Conservation (phyloP, 2,113 vertebrate genomes). For the Talpa occidentalis region DNA sequence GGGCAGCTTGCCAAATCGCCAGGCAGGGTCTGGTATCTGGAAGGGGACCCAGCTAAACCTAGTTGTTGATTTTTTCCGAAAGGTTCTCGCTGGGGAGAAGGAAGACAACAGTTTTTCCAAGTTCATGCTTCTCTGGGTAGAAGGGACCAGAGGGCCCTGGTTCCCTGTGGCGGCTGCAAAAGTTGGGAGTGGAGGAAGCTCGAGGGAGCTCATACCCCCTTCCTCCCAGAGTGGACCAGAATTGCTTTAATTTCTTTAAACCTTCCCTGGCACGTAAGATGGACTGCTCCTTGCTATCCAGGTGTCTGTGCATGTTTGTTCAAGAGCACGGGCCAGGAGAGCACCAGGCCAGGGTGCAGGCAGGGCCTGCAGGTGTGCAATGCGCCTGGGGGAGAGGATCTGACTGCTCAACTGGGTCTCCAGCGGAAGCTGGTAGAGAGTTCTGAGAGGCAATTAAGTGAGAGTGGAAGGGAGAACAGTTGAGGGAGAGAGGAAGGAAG, state of each 20-base stretch:
- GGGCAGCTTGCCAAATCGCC: background rate
- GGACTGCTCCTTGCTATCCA: background rate
- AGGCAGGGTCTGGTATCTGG: background rate
- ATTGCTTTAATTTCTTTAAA: too few species aligned
- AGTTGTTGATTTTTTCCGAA: background rate
- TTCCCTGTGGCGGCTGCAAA: background rate
- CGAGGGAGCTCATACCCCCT: background rate
- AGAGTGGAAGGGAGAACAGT: background rate
- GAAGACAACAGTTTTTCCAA: background rate
- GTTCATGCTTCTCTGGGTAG: background rate
- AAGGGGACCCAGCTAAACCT: background rate
- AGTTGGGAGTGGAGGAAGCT: background rate
- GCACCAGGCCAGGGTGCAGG: fast-evolving
- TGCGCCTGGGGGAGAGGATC: background rate
- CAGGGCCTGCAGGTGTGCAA: fast-evolving
- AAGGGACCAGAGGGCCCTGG: background rate
- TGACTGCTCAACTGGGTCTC: background rate
- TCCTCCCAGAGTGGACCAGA: background rate
- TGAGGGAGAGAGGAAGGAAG: background rate
- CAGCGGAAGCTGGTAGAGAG: background rate
- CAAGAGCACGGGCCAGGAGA: background rate
- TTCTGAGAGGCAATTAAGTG: background rate
- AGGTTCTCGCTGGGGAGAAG: background rate
- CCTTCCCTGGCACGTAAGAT: background rate
- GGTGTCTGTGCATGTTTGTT: background rate